These are phyloP conservation scores for Caenorhabditis wallacei DNA, from an alignment of 2,888 invertebrate genomes.

Conservation along the genomic window DNA sequence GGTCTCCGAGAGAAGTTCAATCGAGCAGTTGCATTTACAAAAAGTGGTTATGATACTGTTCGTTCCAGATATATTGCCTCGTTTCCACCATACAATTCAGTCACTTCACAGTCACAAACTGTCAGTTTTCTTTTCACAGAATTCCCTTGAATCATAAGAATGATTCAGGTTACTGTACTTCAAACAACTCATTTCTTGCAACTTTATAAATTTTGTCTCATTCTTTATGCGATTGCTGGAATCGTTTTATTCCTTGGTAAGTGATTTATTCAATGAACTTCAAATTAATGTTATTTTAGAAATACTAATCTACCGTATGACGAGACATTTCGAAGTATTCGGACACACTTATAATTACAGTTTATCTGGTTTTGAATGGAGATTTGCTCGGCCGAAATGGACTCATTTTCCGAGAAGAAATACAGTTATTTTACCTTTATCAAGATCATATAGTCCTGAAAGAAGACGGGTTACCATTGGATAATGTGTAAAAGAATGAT, in stretches of 20 bases:
- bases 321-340: conserved; percentile 35
- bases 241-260: conserved; percentile 26
- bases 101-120: conserved; percentile 46
- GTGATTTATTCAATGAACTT: background rate
- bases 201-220: conserved; percentile 54
- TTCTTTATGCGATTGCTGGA: conserved; percentile 28
- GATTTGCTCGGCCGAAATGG: conserved; percentile 55
- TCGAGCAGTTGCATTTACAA: conserved; percentile 59
- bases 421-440: conserved; percentile 64
- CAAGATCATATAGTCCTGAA: conserved; percentile 41
- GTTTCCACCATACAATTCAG: conserved; percentile 46
- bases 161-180: conserved; percentile 49
- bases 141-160: too few relatives aligned
- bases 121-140: too few relatives aligned
- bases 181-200: conserved; percentile 61
- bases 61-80: conserved; percentile 46
- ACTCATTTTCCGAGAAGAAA: conserved; percentile 53
- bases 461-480: conserved; percentile 50
- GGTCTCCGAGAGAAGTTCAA: conserved; percentile 68
- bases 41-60: conserved; percentile 55
- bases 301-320: conserved; percentile 36
- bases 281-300: conserved; percentile 15
- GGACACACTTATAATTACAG: conserved; percentile 51
- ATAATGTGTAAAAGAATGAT: background rate
- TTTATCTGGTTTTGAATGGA: conserved; percentile 52